These are phyloP conservation scores for Cyprinodon diabolis DNA, from an alignment of 2,797 vertebrate species.

Conservation along the genomic window DNA sequence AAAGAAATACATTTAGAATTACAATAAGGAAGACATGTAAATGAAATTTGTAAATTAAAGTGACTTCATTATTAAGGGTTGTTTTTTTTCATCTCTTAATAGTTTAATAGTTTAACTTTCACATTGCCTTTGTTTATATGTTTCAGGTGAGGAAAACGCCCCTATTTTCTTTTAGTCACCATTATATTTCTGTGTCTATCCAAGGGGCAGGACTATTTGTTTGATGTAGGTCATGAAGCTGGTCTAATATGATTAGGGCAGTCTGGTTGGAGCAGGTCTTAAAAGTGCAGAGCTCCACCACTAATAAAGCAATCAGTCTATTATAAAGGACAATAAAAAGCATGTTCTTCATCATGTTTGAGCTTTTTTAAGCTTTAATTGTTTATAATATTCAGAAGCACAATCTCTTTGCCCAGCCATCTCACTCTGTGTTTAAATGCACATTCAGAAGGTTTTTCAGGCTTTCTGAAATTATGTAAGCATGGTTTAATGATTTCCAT, in stretches of 20 bases:
- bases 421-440: not conserved
- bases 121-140: not conserved
- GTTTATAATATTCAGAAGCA: not conserved
- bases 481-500: not conserved
- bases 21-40: not conserved
- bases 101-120: not conserved
- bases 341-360: not conserved
- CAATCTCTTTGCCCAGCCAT: not conserved
- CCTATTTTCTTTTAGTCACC: not conserved
- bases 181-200: constrained; percentile 2
- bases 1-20: not conserved
- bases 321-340: no score
- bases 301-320: constrained; percentile 15
- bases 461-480: not conserved
- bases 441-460: no score
- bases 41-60: not conserved
- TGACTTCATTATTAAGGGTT: not conserved
- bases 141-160: not conserved
- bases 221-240: constrained; percentile 31
- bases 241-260: constrained; percentile 10
- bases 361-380: not conserved
- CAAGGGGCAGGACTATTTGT: not conserved
- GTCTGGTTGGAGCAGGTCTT: constrained; percentile 6
- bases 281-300: constrained; percentile 2
- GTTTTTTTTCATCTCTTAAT: no score